Evolutionary conservation across 2,797 vertebrate genomes (phyloP).

Genomic region (Amphiprion clarkii): DNA sequence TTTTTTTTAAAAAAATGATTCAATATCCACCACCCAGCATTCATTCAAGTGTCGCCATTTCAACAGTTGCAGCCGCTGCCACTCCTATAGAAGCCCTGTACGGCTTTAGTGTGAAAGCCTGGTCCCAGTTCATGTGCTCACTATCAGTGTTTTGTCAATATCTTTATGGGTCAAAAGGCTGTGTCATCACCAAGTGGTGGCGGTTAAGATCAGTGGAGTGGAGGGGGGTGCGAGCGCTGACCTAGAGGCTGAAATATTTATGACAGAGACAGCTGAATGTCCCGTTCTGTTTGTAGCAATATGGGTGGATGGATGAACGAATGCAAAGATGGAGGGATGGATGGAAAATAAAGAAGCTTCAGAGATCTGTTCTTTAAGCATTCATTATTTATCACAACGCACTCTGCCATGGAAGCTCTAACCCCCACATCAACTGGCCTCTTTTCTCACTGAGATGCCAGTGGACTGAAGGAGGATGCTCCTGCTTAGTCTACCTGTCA

Average conservation of each 20-base stretch:
- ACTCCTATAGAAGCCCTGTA: constrained; percentile 30
- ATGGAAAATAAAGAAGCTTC: constrained; percentile 67
- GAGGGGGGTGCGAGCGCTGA: constrained; percentile 31
- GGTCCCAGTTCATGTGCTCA: constrained; percentile 60
- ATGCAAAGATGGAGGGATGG: constrained; percentile 61
- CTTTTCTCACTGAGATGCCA: constrained; percentile 76
- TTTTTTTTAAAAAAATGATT: background rate
- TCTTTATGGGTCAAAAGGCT: constrained; percentile 78
- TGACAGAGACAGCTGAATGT: constrained; percentile 60
- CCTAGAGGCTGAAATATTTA: constrained; percentile 81
- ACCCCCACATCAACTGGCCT: constrained; percentile 86
- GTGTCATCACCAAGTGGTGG: constrained; percentile 73
- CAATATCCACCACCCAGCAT: background rate
- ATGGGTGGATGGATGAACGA: constrained; percentile 56
- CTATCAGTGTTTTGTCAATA: constrained; percentile 77
- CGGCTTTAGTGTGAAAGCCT: constrained; percentile 1
- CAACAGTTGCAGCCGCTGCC: constrained; percentile 49
- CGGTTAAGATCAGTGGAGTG: constrained; percentile 53
- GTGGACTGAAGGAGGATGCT: constrained; percentile 69
- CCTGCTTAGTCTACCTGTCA: constrained; percentile 75
- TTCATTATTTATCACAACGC: constrained; percentile 84
- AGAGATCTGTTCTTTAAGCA: constrained; percentile 80
- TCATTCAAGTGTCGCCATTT: constrained; percentile 57
- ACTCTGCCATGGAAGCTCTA: constrained; percentile 76
- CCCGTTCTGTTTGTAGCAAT: constrained; percentile 62